A percentile compares a stretch with the other conserved stretches of the same genome.
phyloP scores from a whole-genome alignment of 2,797 vertebrate species.

The Limnodromus scolopaceus region DNA sequence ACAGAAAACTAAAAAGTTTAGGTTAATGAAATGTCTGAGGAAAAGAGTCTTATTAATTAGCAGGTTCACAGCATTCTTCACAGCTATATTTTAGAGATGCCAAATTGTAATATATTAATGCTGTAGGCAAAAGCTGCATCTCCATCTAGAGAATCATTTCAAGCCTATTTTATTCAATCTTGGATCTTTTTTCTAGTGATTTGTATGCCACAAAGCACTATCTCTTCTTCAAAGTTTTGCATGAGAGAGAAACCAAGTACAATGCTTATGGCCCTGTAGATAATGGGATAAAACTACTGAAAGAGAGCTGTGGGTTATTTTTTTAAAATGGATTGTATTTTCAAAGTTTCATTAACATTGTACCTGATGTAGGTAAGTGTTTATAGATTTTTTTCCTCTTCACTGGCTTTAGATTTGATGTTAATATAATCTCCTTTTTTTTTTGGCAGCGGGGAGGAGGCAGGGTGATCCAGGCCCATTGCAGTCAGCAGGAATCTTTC shows the following conservation, averaged over 20 bases:
- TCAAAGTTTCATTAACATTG: conserved; percentile 3
- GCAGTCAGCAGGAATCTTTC: not conserved
- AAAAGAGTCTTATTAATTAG: conserved; percentile 70
- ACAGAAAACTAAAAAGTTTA: conserved; percentile 64
- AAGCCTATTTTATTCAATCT: conserved; percentile 6
- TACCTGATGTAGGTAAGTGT: not conserved
- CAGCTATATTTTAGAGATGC: conserved; percentile 66
- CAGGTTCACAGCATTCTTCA: conserved; percentile 65
- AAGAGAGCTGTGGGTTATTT: not conserved
- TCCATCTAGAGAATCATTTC: conserved; percentile 22
- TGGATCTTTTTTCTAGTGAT: conserved; percentile 4
- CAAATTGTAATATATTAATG: conserved; percentile 22
- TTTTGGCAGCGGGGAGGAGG: rapidly evolving
- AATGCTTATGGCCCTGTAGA: conserved; percentile 6
- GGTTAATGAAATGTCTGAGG: conserved; percentile 76
- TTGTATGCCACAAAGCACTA: conserved; percentile 12
- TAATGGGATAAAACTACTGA: not conserved
- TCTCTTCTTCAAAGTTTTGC: not conserved
- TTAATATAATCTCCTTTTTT: not conserved
- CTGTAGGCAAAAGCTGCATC: conserved; percentile 15
- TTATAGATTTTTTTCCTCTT: not conserved
- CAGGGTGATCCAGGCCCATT: not conserved
- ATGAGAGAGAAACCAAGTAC: conserved; percentile 2
- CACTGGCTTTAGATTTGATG: not conserved
- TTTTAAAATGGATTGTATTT: not conserved